Evolutionary conservation across 2,888 invertebrate species (phyloP).

Genomic region (Amiota communis): DNA sequence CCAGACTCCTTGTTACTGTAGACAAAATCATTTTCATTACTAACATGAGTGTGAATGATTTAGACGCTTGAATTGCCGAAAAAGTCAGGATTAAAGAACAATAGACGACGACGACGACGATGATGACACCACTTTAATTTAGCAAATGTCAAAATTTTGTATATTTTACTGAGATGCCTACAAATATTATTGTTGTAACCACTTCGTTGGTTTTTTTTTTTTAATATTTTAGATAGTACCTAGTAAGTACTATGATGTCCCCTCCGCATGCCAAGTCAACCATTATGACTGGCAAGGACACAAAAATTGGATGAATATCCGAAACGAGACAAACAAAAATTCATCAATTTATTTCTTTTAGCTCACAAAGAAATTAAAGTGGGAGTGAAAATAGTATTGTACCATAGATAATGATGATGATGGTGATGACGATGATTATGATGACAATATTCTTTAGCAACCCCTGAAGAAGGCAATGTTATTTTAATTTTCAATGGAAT

Average conservation of each 20-base stretch:
- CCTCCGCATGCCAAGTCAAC: too few relatives aligned
- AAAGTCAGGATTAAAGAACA: slow-evolving; percentile 8
- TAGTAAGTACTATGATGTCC: too few relatives aligned
- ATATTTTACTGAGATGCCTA: slow-evolving; percentile 26
- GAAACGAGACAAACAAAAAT: slow-evolving; percentile 47
- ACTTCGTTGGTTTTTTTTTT: slow-evolving; percentile 43
- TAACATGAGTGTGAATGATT: slow-evolving; percentile 3
- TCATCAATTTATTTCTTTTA: slow-evolving; percentile 48
- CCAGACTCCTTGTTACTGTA: neutral
- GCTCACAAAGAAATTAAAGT: neutral
- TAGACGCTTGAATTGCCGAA: slow-evolving; percentile 17
- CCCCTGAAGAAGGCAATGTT: slow-evolving; percentile 46
- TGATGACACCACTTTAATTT: slow-evolving; percentile 56
- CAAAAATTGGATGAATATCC: neutral
- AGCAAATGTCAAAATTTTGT: slow-evolving; percentile 54
- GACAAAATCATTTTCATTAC: slow-evolving; percentile 28
- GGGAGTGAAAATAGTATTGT: slow-evolving; percentile 32
- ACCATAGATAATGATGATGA: slow-evolving; percentile 29
- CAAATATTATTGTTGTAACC: slow-evolving; percentile 39
- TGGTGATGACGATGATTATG: slow-evolving; percentile 34
- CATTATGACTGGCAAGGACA: too few relatives aligned
- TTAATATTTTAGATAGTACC: slow-evolving; percentile 60
- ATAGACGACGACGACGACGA: slow-evolving; percentile 8
- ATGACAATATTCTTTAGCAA: slow-evolving; percentile 35
- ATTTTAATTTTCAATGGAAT: slow-evolving; percentile 9